Base-by-base conservation (phyloP, 2,113 vertebrate genomes). In the Pyxicephalus adspersus region DNA sequence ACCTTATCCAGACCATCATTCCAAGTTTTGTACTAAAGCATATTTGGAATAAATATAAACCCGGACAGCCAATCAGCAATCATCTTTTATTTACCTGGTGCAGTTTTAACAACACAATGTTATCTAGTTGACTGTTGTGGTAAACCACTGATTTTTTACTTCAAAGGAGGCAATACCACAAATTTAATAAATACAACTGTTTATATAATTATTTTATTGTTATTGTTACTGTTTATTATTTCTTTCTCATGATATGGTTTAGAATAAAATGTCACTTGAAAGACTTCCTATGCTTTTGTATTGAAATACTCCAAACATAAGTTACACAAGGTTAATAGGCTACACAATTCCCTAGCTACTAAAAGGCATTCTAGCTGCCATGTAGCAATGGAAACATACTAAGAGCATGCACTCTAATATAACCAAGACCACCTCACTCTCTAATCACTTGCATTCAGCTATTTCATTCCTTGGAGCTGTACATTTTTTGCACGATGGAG, bases 221-320 rank as follows among this genome's bases (percentile, higher is more conserved):
- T 28, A n/a, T n/a, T n/a, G n/a, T 4, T 51, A 7, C 0, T 3
- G 17, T 52, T 52, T 29, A 29, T 64, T 64, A 74, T 74, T 31
- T 54, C 28, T 65, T 63, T 18, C 51, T 38, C 28, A 76, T 31
- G 63, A 72, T 51, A 51, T 45, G 3, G 45, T 77, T 29, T 66
- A 2, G 17, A 65, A 66, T 78, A 67, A 67, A 78, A 55, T 78
- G n/a, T 57, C 15, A 25, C 67, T 58, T 78, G 20, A 38, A 58
- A 78, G 22, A 25, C 17, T 34, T 23, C 9, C 25, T 26, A 58
- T 11, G n/a, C 11, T 34, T 71, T 13, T 25, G 54, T 23, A 17
- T 5, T 20, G 1, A 22, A 54, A 31, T 57, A 31, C 38, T 65
- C n/a, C 17, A 9, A 17, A 57, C 22, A 13, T 23, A 18, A 67